Conservation (phyloP, 2,888 invertebrate species). For the Metellina segmentata region DNA sequence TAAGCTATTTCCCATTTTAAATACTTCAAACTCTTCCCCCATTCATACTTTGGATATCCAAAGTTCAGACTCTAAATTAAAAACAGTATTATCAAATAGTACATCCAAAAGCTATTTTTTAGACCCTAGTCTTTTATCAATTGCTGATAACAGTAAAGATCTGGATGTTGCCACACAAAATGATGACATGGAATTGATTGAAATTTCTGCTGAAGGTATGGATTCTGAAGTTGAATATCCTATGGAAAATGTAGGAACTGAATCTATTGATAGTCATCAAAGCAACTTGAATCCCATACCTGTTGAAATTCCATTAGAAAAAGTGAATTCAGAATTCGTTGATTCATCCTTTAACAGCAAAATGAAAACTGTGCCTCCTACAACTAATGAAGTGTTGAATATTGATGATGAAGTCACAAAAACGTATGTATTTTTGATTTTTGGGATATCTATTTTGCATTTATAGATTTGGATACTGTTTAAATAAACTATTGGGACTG, state of each 20-base stretch:
- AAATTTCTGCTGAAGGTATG: not conserved
- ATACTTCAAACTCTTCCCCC: not conserved
- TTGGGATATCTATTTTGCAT: not conserved
- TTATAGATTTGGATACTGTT: too few species aligned
- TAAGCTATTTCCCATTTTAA: slow-evolving; percentile 50
- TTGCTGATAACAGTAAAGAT: not conserved
- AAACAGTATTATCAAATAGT: not conserved
- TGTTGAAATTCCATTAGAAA: not conserved
- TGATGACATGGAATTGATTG: not conserved
- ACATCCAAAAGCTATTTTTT: not conserved
- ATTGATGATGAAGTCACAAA: not conserved
- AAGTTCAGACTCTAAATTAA: not conserved
- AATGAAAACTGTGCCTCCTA: not conserved
- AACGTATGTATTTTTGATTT: not conserved
- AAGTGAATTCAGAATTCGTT: not conserved
- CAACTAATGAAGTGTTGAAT: not conserved
- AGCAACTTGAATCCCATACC: not conserved
- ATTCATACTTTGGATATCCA: not conserved
- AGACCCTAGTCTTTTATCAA: not conserved
- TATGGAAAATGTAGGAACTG: not conserved
- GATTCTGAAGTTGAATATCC: not conserved
- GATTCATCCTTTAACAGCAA: not conserved
- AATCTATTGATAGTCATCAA: not conserved
- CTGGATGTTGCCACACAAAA: not conserved
- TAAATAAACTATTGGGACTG: not conserved